phyloP scores from a whole-genome alignment of 2,888 invertebrate species.

The Eilema griseolum region DNA sequence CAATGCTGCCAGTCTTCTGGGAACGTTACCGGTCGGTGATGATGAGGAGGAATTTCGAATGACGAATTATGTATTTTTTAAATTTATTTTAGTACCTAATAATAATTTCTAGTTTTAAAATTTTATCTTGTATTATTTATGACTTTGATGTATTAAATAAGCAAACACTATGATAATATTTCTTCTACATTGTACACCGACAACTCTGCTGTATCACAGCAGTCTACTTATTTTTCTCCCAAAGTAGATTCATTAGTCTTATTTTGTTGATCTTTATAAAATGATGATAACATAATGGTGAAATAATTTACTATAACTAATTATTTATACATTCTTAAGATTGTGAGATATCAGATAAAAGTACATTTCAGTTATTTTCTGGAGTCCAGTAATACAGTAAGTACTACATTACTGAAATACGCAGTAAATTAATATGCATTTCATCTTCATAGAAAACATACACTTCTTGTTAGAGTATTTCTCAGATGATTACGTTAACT shows the following conservation, averaged over 20 bases:
- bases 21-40: too few relatives aligned
- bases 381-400: background rate
- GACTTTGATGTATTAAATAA: too few relatives aligned
- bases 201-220: constrained; percentile 1
- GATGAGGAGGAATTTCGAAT: too few relatives aligned
- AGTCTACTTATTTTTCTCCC: background rate
- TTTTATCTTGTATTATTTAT: too few relatives aligned
- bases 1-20: too few relatives aligned
- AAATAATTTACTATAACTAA: background rate
- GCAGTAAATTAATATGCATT: background rate
- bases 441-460: background rate
- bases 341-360: background rate
- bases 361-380: background rate
- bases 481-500: too few relatives aligned
- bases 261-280: background rate
- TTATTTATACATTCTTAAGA: background rate
- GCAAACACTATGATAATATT: background rate
- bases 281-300: background rate
- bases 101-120: too few relatives aligned
- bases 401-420: too few relatives aligned
- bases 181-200: background rate
- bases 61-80: too few relatives aligned
- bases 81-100: too few relatives aligned
- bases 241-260: background rate
- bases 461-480: too few relatives aligned